Conservation (phyloP, 2,797 vertebrate species). For the Peromyscus aztecus region DNA sequence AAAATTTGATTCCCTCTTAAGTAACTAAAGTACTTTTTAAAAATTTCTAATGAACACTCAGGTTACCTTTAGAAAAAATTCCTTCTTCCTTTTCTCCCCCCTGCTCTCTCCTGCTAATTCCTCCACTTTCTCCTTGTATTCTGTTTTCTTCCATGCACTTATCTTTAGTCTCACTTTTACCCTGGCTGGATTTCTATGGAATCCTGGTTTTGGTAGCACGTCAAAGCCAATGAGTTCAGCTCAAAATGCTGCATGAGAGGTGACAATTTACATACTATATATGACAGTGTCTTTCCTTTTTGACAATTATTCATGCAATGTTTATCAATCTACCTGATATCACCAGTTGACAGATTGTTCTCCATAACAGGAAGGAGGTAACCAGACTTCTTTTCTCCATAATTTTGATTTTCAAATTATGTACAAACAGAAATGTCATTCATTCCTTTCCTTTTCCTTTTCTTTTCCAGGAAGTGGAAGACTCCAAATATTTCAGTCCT, state of each 20-base stretch:
- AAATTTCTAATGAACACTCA: neutral
- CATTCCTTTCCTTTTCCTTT: constrained; percentile 27
- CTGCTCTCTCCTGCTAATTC: neutral
- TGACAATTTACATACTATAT: constrained; percentile 52
- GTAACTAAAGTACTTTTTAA: neutral
- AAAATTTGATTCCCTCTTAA: constrained; percentile 4
- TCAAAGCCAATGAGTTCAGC: constrained; percentile 43
- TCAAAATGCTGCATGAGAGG: neutral
- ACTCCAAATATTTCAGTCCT: constrained; percentile 32
- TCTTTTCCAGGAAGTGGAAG: neutral
- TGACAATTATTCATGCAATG: neutral
- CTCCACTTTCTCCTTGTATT: too few species aligned
- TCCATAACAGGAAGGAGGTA: neutral
- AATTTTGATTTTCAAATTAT: neutral
- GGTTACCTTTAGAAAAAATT: neutral
- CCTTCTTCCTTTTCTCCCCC: rapidly evolving
- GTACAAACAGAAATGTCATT: constrained; percentile 47
- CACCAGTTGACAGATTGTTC: neutral
- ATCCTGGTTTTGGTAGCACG: neutral
- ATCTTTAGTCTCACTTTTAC: neutral
- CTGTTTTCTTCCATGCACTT: neutral
- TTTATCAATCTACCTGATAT: constrained; percentile 1
- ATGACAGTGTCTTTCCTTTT: constrained; percentile 9
- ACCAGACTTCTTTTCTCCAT: neutral
- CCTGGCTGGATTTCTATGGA: neutral